Conservation (phyloP, 2,888 invertebrate genomes). For the Phalera bucephala region DNA sequence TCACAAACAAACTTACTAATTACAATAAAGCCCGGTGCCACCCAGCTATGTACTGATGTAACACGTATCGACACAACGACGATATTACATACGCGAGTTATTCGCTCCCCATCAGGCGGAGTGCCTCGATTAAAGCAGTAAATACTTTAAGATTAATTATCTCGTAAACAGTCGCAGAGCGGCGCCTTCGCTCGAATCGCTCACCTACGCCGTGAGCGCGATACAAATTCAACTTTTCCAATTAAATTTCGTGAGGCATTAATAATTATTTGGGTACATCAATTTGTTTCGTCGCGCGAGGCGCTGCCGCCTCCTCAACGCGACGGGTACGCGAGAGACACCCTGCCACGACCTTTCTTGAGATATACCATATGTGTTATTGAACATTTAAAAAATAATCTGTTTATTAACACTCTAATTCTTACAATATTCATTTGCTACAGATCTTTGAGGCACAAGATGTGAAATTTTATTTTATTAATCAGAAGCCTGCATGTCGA, state of each 20-base stretch:
- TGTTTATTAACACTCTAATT: too few relatives aligned
- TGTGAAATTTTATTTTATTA: too few relatives aligned
- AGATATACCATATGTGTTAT: constrained; percentile 24
- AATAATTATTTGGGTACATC: constrained; percentile 85
- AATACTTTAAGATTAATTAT: constrained; percentile 84
- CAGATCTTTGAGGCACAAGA: too few relatives aligned
- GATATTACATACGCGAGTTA: constrained; percentile 80
- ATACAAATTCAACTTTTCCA: constrained; percentile 84
- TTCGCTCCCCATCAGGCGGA: constrained; percentile 73
- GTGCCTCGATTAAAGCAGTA: constrained; percentile 82
- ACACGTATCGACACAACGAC: constrained; percentile 50
- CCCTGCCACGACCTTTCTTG: constrained; percentile 30
- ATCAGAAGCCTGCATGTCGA: too few relatives aligned
- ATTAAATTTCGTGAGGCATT: constrained; percentile 85
- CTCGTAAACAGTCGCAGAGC: constrained; percentile 80
- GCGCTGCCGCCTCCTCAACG: constrained; percentile 53
- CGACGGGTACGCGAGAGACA: constrained; percentile 30
- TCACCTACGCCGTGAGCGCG: constrained; percentile 82
- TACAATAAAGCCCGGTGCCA: constrained; percentile 1
- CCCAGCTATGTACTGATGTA: constrained; percentile 14
- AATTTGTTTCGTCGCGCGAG: constrained; percentile 80
- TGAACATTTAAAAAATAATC: constrained; percentile 4
- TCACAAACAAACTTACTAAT: constrained; percentile 1
- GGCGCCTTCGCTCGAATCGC: constrained; percentile 72
- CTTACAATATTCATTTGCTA: too few relatives aligned